Evolutionary conservation across 2,797 vertebrate species (phyloP).

Genomic region (Avahi laniger): DNA sequence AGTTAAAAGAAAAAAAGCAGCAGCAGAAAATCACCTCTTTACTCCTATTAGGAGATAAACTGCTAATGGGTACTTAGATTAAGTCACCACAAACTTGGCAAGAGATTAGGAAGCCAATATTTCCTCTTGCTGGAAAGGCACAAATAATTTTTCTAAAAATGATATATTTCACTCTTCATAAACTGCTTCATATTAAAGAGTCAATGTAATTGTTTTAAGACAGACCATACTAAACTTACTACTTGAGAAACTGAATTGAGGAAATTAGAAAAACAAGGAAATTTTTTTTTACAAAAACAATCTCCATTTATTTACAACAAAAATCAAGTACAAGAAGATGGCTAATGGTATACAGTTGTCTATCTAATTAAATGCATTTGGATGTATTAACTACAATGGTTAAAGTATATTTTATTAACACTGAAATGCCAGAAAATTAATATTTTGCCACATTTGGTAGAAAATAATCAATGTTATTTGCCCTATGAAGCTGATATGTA

Average conservation of each 20-base stretch:
- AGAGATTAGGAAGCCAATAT: neutral
- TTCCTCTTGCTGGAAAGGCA: slow-evolving; percentile 16
- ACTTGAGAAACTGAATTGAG: slow-evolving; percentile 39
- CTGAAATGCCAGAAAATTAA: slow-evolving; percentile 33
- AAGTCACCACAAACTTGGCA: neutral
- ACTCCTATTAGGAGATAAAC: neutral
- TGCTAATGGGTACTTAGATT: neutral
- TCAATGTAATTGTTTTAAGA: neutral
- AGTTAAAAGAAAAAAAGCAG: slow-evolving; percentile 19
- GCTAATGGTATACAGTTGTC: neutral
- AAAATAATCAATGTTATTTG: slow-evolving; percentile 47
- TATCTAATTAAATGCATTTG: slow-evolving; percentile 17
- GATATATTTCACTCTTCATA: neutral
- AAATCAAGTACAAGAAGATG: slow-evolving; percentile 23
- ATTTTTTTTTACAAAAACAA: neutral
- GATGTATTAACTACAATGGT: neutral
- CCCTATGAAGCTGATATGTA: slow-evolving; percentile 7
- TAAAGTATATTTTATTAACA: slow-evolving; percentile 55
- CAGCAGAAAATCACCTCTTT: neutral
- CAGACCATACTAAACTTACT: neutral
- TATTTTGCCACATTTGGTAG: slow-evolving; percentile 51
- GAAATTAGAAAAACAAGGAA: slow-evolving; percentile 39
- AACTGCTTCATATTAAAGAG: neutral
- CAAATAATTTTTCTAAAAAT: slow-evolving; percentile 35
- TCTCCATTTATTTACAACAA: neutral